Evolutionary conservation across 2,113 vertebrate species (phyloP).

Genomic region (Toxotes jaculatrix): DNA sequence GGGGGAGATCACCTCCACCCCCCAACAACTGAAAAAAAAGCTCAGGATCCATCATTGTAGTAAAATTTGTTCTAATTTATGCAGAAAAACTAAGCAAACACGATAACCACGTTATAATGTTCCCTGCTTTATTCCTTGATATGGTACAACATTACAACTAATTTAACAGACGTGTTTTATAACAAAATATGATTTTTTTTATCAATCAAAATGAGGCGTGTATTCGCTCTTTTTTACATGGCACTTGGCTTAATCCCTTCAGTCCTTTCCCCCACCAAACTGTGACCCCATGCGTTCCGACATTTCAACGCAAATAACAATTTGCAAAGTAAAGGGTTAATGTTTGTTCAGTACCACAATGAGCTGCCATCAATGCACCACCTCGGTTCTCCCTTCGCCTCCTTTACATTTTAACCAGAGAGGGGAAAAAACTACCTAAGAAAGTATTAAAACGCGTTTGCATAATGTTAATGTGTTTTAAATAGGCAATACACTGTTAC

Average conservation of each 20-base stretch:
- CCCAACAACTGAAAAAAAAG: neutral
- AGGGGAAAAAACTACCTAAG: neutral
- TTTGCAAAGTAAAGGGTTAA: conserved; percentile 22
- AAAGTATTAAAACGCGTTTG: neutral
- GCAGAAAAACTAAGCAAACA: neutral
- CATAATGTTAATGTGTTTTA: neutral
- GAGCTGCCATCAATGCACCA: neutral
- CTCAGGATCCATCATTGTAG: conserved; percentile 28
- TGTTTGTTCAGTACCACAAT: neutral
- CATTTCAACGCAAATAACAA: conserved; percentile 50
- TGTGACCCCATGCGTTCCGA: conserved; percentile 7
- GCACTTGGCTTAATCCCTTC: conserved; percentile 23
- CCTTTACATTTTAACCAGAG: neutral
- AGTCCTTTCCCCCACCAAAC: conserved; percentile 1
- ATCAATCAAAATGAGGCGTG: no score
- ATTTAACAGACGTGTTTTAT: neutral
- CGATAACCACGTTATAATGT: neutral
- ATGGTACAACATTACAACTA: neutral
- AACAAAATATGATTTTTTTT: neutral
- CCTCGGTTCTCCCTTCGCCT: neutral
- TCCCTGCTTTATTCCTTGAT: neutral
- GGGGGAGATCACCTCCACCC: neutral
- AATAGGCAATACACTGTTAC: neutral
- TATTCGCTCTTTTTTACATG: neutral
- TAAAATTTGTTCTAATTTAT: neutral